These are phyloP conservation scores for Stigmatopora nigra DNA, from an alignment of 2,113 vertebrate genomes.

Conservation along the genomic window DNA sequence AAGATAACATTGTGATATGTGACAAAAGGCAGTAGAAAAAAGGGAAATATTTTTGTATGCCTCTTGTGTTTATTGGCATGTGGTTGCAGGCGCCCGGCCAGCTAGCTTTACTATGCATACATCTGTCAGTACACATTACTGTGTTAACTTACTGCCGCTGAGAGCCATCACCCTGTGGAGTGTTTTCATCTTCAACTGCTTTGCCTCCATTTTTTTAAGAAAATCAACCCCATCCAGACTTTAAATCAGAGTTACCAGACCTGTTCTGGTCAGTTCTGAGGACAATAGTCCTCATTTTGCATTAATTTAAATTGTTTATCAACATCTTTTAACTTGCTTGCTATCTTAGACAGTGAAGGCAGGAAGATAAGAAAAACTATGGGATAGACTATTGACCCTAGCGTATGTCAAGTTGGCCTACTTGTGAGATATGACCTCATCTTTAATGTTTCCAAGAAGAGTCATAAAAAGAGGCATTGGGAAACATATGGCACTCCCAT, in stretches of 20 bases:
- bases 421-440: slow-evolving; percentile 9
- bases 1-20: not conserved
- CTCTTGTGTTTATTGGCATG: slow-evolving; percentile 12
- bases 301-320: not conserved
- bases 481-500: slow-evolving; percentile 65
- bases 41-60: not conserved
- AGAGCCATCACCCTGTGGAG: not conserved
- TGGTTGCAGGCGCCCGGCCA: slow-evolving; percentile 27
- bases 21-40: slow-evolving; percentile 1
- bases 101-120: slow-evolving; percentile 10
- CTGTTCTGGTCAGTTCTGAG: too few relatives aligned
- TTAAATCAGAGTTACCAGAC: too few relatives aligned
- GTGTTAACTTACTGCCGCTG: not conserved
- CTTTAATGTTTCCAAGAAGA: slow-evolving; percentile 19
- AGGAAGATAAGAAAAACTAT: not conserved
- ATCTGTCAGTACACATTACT: slow-evolving; percentile 40
- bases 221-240: not conserved
- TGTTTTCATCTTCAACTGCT: not conserved
- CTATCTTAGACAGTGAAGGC: not conserved
- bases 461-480: slow-evolving; percentile 43
- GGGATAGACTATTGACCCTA: not conserved
- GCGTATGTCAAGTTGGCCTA: not conserved
- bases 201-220: not conserved
- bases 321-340: not conserved
- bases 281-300: too few relatives aligned